These are phyloP conservation scores for Chloroceryle aenea DNA, from an alignment of 2,113 vertebrate genomes.

Conservation along the genomic window DNA sequence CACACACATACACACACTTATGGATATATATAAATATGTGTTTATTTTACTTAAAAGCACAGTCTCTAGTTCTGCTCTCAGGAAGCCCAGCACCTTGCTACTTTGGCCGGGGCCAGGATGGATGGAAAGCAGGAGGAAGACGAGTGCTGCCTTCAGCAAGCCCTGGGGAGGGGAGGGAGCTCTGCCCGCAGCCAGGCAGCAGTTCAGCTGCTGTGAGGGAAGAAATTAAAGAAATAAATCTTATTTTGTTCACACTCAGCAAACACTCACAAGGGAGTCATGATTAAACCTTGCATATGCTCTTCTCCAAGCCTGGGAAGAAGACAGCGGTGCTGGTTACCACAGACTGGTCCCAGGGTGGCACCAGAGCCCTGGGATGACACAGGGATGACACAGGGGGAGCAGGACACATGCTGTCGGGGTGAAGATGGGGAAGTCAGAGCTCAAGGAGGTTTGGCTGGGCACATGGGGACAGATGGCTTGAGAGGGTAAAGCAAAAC, in stretches of 20 bases:
- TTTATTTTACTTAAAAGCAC: neutral
- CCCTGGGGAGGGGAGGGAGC: neutral
- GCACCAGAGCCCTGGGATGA: neutral
- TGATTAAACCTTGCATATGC: neutral
- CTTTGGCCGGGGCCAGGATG: neutral
- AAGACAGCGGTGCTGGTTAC: neutral
- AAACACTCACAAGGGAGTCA: neutral
- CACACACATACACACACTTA: neutral
- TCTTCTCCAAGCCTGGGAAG: neutral
- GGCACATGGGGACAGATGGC: neutral
- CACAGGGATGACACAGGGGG: neutral
- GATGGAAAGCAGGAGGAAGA: neutral
- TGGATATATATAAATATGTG: neutral
- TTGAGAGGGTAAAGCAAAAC: neutral
- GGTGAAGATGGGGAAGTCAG: neutral
- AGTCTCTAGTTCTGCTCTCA: neutral
- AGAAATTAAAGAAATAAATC: slow-evolving; percentile 59
- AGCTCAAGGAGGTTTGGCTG: neutral
- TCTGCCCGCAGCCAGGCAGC: neutral
- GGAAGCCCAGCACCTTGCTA: neutral
- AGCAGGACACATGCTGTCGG: neutral
- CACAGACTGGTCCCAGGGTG: neutral
- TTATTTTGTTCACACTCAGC: neutral
- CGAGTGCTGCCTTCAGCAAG: neutral
- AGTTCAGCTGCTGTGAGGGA: neutral